Percentiles rank a stretch among this genome's conserved stretches.
phyloP scores from a whole-genome alignment of 2,888 invertebrate species.

The Synanthedon formicaeformis region DNA sequence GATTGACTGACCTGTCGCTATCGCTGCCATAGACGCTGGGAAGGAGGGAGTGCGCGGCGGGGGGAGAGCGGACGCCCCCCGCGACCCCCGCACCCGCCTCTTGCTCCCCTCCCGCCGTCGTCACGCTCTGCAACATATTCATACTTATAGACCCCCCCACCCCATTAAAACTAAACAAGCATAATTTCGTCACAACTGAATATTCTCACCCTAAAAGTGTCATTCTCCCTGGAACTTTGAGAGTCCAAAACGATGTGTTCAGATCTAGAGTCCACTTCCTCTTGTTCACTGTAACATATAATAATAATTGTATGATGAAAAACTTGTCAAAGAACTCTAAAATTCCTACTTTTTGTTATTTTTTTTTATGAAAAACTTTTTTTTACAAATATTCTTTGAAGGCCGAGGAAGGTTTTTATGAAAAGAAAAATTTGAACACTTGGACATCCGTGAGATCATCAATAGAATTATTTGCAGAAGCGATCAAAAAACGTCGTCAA shows the following conservation, averaged over 20 bases:
- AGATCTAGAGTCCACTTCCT: constrained; percentile 53
- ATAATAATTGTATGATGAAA: neutral
- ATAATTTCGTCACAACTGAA: no score
- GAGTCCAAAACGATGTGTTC: constrained; percentile 52
- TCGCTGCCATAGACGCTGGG: constrained; percentile 53
- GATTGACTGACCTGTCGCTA: constrained; percentile 40
- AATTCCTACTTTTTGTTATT: neutral
- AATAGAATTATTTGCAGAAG: no score
- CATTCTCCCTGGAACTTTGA: constrained; percentile 49
- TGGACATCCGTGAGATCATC: no score
- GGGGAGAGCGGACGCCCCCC: constrained; percentile 21
- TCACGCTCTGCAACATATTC: constrained; percentile 26
- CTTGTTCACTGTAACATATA: constrained; percentile 46
- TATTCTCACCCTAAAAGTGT: constrained; percentile 42
- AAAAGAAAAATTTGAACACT: no score
- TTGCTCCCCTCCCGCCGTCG: constrained; percentile 30
- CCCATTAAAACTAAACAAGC: no score
- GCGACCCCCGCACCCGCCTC: no score
- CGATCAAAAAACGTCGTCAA: no score
- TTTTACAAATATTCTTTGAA: no score
- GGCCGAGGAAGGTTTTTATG: no score
- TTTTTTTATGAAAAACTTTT: neutral
- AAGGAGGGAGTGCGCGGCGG: constrained; percentile 39
- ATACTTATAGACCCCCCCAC: neutral
- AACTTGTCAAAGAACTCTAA: no score